Percentiles rank a stretch among this genome's conserved stretches.
Evolutionary conservation across 2,888 invertebrate species (phyloP).

Genomic region (Protonemura montana): DNA sequence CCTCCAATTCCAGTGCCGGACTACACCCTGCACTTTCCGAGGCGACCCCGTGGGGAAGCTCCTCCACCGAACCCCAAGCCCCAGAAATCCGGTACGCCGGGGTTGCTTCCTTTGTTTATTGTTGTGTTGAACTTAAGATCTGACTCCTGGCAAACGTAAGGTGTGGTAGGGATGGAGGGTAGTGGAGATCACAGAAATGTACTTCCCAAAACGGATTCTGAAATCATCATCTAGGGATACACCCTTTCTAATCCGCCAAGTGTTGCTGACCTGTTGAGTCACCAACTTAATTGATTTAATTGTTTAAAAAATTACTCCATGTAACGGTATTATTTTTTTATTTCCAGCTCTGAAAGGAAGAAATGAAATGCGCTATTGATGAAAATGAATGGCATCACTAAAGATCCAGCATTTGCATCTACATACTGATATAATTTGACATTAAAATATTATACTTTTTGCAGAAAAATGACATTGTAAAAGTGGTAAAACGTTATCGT

Average conservation of each 20-base stretch:
- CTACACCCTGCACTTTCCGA: constrained; percentile 62
- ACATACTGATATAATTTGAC: not conserved
- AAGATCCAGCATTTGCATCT: not conserved
- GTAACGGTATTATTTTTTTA: not conserved
- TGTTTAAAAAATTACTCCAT: too few species aligned
- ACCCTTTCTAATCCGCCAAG: too few species aligned
- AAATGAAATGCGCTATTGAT: not conserved
- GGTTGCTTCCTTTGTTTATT: too few species aligned
- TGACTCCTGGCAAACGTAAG: too few species aligned
- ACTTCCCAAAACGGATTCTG: too few species aligned
- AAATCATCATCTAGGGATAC: too few species aligned
- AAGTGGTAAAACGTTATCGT: not conserved
- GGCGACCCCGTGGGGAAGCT: constrained; percentile 55
- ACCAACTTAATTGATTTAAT: too few species aligned
- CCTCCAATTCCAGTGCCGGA: constrained; percentile 70
- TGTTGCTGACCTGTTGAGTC: too few species aligned
- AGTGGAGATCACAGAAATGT: too few species aligned
- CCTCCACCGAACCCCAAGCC: not conserved
- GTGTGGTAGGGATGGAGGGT: too few species aligned
- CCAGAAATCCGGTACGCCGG: not conserved
- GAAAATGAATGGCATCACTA: not conserved
- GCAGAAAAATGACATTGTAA: not conserved
- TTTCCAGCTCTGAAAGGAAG: not conserved
- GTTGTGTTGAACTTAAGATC: too few species aligned
- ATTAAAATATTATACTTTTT: not conserved